These are phyloP conservation scores for Mobula birostris DNA, from an alignment of 2,113 vertebrate genomes.

Conservation along the genomic window DNA sequence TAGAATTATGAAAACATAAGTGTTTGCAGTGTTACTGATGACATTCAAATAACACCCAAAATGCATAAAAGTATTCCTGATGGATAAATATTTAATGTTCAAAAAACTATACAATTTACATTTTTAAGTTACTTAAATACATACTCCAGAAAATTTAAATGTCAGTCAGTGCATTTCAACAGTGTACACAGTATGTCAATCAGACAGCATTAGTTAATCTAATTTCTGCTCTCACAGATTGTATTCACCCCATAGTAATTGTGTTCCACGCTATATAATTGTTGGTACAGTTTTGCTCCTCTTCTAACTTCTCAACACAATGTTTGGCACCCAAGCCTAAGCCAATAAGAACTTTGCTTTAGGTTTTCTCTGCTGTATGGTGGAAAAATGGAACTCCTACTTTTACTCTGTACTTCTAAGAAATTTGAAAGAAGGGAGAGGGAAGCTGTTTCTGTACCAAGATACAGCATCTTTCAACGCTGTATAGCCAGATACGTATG, in stretches of 20 bases:
- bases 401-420: not conserved
- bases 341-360: not conserved
- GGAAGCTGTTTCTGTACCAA: not conserved
- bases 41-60: not conserved
- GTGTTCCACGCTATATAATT: not conserved
- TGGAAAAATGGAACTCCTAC: not conserved
- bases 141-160: not conserved
- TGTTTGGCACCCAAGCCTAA: not conserved
- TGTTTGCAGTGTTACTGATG: not conserved
- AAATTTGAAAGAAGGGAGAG: not conserved
- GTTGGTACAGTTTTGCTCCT: not conserved
- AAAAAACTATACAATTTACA: not conserved
- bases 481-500: not conserved
- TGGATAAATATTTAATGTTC: not conserved
- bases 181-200: not conserved
- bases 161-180: not conserved
- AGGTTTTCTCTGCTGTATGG: not conserved
- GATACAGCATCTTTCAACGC: no score
- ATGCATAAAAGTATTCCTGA: not conserved
- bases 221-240: not conserved
- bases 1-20: not conserved
- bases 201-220: not conserved
- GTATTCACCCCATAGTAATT: not conserved
- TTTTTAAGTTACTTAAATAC: not conserved
- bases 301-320: not conserved